These are phyloP conservation scores for Congeria kusceri DNA, from an alignment of 2,888 invertebrate genomes.

Conservation along the genomic window DNA sequence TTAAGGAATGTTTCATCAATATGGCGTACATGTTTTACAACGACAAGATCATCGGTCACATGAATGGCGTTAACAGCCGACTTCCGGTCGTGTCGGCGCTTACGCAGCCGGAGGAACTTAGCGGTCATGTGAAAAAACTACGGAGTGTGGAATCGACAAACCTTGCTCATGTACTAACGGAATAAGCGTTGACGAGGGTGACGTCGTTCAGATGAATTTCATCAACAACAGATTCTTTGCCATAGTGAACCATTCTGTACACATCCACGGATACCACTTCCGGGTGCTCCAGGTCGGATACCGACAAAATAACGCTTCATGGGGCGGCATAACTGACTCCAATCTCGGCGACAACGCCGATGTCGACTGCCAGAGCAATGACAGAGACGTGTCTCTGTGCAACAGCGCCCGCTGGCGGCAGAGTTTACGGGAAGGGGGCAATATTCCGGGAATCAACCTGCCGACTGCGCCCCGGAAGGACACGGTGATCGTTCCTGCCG, in stretches of 20 bases:
- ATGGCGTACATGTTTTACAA: conserved; percentile 63
- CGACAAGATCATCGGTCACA: conserved; percentile 41
- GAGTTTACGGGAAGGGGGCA: conserved; percentile 63
- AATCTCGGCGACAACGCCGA: too few species aligned
- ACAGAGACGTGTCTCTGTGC: conserved; percentile 50
- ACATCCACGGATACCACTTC: conserved; percentile 80
- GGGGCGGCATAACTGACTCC: too few species aligned
- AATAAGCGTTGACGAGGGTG: conserved; percentile 53
- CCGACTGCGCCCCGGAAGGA: conserved; percentile 73
- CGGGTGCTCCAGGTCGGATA: conserved; percentile 76
- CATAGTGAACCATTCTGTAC: conserved; percentile 73
- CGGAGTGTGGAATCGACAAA: conserved; percentile 52
- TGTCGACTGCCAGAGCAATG: conserved; percentile 63
- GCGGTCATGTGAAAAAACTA: conserved; percentile 46
- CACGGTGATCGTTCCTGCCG: conserved; percentile 75
- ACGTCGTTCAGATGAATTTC: conserved; percentile 74
- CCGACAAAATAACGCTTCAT: too few species aligned
- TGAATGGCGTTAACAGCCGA: conserved; percentile 61
- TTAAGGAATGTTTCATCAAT: conserved; percentile 73
- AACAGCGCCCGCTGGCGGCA: conserved; percentile 68
- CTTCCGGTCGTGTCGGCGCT: conserved; percentile 60
- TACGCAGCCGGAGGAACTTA: conserved; percentile 63
- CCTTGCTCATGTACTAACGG: conserved; percentile 66
- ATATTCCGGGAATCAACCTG: conserved; percentile 67
- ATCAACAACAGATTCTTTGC: conserved; percentile 62